These are phyloP conservation scores for Turritopsis dohrnii DNA, from an alignment of 30 jellyfish, hydroid and myxozoan genomes.

Conservation along the genomic window DNA sequence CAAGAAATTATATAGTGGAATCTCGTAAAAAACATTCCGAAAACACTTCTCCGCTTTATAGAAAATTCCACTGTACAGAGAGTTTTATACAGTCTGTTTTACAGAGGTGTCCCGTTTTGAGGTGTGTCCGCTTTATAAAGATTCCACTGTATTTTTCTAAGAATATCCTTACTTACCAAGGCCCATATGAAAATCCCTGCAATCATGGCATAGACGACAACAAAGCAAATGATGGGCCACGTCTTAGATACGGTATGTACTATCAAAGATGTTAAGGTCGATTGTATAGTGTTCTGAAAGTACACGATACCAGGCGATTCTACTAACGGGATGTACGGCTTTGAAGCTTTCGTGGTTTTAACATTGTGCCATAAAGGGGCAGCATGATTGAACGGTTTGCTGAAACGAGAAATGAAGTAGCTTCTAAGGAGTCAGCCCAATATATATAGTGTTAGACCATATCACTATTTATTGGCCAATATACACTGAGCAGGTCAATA, in stretches of 20 bases:
- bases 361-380: neutral
- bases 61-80: too few species aligned
- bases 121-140: too few species aligned
- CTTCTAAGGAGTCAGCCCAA: neutral
- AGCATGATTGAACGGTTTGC: neutral
- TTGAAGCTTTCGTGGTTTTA: neutral
- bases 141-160: too few species aligned
- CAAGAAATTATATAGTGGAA: too few species aligned
- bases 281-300: neutral
- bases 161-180: neutral
- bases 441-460: neutral
- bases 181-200: slow-evolving; percentile 7
- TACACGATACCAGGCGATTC: slow-evolving; percentile 12
- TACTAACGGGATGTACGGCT: neutral
- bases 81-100: too few species aligned
- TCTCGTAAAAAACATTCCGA: too few species aligned
- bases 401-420: neutral
- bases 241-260: neutral
- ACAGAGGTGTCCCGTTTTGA: too few species aligned
- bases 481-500: too few species aligned
- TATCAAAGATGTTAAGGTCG: neutral
- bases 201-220: neutral
- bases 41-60: too few species aligned
- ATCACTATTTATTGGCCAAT: neutral
- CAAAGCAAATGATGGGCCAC: slow-evolving; percentile 4